phyloP scores from a whole-genome alignment of 2,113 vertebrate species.

The Phalacrocorax pelagicus region DNA sequence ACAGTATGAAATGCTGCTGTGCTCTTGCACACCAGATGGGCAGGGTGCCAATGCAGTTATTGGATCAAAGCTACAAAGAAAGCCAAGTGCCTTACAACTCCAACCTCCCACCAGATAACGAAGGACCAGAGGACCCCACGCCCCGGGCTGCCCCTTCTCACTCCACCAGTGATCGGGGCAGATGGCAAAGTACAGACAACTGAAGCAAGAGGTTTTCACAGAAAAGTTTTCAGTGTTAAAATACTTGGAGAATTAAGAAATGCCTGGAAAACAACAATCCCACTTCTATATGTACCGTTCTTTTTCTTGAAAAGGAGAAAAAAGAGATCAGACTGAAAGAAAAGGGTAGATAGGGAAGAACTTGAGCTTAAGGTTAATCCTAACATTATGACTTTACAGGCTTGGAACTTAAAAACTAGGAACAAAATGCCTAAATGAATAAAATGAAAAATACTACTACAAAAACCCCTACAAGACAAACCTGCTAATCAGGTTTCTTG shows the following conservation, averaged over 20 bases:
- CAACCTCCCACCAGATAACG: no score
- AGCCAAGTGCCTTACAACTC: not conserved
- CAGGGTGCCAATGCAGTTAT: not conserved
- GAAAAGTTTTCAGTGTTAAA: no score
- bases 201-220: no score
- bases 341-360: not conserved
- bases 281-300: not conserved
- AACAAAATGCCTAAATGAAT: not conserved
- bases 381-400: not conserved
- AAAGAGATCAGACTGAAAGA: not conserved
- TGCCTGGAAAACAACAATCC: no score
- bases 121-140: no score
- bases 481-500: not conserved
- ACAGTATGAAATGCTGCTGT: rapidly evolving
- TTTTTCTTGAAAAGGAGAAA: not conserved
- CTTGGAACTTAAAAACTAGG: not conserved
- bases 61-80: not conserved
- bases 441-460: not conserved
- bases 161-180: no score
- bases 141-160: no score
- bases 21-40: not conserved
- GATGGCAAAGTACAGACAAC: no score
- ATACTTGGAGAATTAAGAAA: no score
- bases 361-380: not conserved
- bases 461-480: not conserved